These are phyloP conservation scores for Fissipunctia ypsillon DNA, from an alignment of 2,888 invertebrate genomes.

Conservation along the genomic window DNA sequence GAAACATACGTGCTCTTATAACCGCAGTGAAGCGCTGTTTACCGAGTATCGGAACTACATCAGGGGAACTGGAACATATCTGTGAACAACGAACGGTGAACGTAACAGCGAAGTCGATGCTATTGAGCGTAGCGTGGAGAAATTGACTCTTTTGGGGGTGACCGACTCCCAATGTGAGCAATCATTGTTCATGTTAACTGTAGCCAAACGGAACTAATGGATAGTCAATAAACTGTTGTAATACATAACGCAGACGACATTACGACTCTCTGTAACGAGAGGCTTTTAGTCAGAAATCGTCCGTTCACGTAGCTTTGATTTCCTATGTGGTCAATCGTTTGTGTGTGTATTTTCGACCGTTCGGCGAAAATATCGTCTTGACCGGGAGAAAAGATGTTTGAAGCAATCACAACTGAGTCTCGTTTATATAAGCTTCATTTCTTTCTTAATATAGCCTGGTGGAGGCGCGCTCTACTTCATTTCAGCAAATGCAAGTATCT, in stretches of 20 bases:
- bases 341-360: conserved; percentile 20
- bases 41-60: conserved; percentile 67
- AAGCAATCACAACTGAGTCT: conserved; percentile 50
- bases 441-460: conserved; percentile 34
- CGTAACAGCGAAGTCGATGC: conserved; percentile 57
- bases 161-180: conserved; percentile 73
- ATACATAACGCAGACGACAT: conserved; percentile 36
- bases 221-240: conserved; percentile 69
- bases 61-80: conserved; percentile 70
- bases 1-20: conserved; percentile 23
- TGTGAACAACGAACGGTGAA: conserved; percentile 66
- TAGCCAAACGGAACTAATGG: conserved; percentile 70
- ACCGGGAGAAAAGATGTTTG: conserved; percentile 44
- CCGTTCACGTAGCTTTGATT: conserved; percentile 34
- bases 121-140: conserved; percentile 68
- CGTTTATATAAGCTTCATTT: conserved; percentile 35
- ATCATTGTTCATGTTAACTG: conserved; percentile 70
- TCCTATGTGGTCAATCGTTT: conserved; percentile 31
- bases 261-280: conserved; percentile 23
- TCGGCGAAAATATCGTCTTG: conserved; percentile 27
- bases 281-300: conserved; percentile 36
- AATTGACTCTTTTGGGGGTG: conserved; percentile 74
- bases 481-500: conserved; percentile 73
- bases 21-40: conserved; percentile 23
- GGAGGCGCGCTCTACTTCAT: conserved; percentile 65